A percentile compares a stretch with the other conserved stretches of the same genome.
Conservation (phyloP, 2,113 vertebrate species). For the Eptatretus burgeri region DNA sequence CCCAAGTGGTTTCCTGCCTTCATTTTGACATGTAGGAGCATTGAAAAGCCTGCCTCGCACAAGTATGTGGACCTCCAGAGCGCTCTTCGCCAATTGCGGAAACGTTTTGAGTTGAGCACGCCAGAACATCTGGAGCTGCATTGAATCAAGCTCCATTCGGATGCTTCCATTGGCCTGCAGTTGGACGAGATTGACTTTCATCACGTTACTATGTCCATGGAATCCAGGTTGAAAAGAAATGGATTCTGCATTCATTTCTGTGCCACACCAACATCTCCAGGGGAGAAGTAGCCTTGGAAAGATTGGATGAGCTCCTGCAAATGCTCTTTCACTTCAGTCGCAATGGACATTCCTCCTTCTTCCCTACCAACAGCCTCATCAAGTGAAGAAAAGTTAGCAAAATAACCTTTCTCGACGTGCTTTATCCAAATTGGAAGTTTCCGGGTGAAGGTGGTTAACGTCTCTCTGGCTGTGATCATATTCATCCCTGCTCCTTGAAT, state of each 20-base stretch:
- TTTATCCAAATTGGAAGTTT: conserved; percentile 5
- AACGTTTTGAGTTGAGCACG: conserved; percentile 11
- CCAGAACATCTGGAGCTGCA: conserved; percentile 13
- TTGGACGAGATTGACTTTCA: conserved; percentile 14
- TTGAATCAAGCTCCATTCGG: conserved; percentile 12
- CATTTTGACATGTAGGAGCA: conserved; percentile 14
- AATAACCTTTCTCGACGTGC: background rate
- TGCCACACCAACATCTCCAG: conserved; percentile 8
- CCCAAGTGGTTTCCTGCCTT: conserved; percentile 12
- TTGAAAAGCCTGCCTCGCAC: conserved; percentile 14
- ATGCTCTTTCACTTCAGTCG: conserved; percentile 1
- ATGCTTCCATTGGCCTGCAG: conserved; percentile 14
- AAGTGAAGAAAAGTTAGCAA: conserved; percentile 2
- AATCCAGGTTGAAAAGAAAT: conserved; percentile 14
- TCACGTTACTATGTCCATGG: conserved; percentile 11
- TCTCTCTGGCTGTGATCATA: background rate
- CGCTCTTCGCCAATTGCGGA: conserved; percentile 13
- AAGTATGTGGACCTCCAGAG: conserved; percentile 14
- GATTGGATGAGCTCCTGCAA: background rate
- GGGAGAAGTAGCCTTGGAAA: background rate
- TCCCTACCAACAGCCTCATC: background rate
- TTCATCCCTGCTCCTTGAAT: conserved; percentile 1
- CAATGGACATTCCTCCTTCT: conserved; percentile 1
- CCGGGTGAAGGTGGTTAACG: background rate
- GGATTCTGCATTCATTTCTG: conserved; percentile 14